Base-by-base conservation (phyloP, 2,888 invertebrate species). In the Cheiracanthium punctorium region DNA sequence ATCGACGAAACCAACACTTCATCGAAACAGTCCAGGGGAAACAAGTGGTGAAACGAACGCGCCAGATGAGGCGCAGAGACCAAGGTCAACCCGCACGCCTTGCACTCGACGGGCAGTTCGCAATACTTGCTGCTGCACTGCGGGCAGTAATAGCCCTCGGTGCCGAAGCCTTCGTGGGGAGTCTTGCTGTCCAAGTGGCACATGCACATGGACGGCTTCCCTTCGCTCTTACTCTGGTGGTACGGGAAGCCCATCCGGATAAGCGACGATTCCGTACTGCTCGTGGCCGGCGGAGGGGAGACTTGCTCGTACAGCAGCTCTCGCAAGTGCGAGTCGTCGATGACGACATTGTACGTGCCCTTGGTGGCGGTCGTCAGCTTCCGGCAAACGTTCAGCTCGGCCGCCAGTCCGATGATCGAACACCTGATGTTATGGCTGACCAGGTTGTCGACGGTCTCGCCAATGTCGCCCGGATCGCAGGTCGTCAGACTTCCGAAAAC, bases 31-130 rank as follows among this genome's bases (percentile, higher is more conserved):
- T 96, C 95, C 71, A 98, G 95, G 0, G 98, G 98, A 91, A 99
- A 98, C 88, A 99, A 93, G 92, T 99, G 99, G 91, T 99, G 98
- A 92, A 98, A 98, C 0, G 98, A 98, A 89, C 99, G 94, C 1
- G 99, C 98, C 74, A 99, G 93, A 93, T 99, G 99, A 29, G 99
- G 98, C 0, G 99, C 99, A 0, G 99, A 98, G 17, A 98, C 98
- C 71, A 99, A 93, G 5, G 98, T 98, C 86, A 99, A 93, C 0
- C 93, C 97, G 92, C 99, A 99, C 12, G 97, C 95, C 90, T 96
- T 94, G 91, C 99, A 99, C 93, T 99, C 98, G 1, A 97, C 97
- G 0, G 99, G 99, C 90, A 99, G 93, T 91, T 98, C 97, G 92
- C 99, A 99, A 92, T 99, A 99, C 93, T 98, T 98, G 92, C 97